Conservation (phyloP, 2,888 invertebrate species). For the Tachina lurida region DNA sequence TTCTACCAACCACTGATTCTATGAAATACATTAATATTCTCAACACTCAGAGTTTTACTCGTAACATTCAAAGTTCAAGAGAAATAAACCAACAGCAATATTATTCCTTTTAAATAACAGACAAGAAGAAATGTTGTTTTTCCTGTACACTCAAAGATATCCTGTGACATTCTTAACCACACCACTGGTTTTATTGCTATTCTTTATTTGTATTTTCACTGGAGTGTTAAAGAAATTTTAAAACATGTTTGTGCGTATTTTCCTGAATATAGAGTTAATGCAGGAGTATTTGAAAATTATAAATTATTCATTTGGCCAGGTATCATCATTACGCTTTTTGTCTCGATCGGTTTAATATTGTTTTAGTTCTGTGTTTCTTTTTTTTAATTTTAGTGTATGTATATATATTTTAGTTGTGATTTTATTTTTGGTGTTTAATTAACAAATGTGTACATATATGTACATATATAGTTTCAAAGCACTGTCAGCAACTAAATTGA, state of each 20-base stretch:
- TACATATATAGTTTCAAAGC: too few relatives aligned
- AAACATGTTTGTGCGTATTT: not conserved
- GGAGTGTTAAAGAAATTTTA: not conserved
- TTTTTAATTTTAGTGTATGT: conserved; percentile 1
- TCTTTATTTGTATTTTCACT: not conserved
- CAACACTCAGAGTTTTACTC: conserved; percentile 38
- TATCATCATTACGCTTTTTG: conserved; percentile 60
- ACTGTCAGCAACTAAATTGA: not conserved
- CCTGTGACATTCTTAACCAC: not conserved
- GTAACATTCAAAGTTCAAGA: conserved; percentile 53
- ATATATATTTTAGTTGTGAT: not conserved
- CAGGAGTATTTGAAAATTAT: conserved; percentile 50
- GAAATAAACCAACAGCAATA: conserved; percentile 12
- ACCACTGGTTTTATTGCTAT: conserved; percentile 6
- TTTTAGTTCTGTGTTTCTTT: not conserved
- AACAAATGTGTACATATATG: not conserved
- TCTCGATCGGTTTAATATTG: conserved; percentile 43
- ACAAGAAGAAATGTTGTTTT: conserved; percentile 41
- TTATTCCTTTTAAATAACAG: conserved; percentile 6
- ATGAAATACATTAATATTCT: conserved; percentile 9
- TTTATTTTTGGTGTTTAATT: conserved; percentile 7
- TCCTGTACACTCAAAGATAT: conserved; percentile 54
- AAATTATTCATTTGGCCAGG: conserved; percentile 69
- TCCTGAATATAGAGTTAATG: not conserved
- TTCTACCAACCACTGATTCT: conserved; percentile 2